Conservation (phyloP, 1,140 invertebrate species). For the Medauroidea extradentata region DNA sequence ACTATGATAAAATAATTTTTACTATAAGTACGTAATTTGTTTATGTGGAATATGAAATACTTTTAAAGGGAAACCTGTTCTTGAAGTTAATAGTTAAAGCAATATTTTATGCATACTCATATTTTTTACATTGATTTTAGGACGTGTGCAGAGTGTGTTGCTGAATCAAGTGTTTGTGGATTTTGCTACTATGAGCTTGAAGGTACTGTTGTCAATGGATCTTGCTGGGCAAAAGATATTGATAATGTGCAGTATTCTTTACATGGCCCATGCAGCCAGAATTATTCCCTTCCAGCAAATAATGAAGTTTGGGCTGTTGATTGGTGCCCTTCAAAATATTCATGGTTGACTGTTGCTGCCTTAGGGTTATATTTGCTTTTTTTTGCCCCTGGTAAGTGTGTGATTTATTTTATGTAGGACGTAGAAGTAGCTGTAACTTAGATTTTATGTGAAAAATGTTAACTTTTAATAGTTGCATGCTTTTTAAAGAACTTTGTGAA, state of each 20-base stretch:
- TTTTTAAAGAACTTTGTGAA: background rate
- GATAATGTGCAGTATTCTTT: background rate
- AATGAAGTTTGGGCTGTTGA: slow-evolving; percentile 2
- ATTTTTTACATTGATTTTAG: slow-evolving; percentile 2
- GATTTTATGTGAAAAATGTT: too few species aligned
- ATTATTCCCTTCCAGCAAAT: too few species aligned
- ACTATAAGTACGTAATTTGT: too few species aligned
- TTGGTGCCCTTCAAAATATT: slow-evolving; percentile 15
- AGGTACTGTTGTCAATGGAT: slow-evolving; percentile 2
- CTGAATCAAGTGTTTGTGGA: background rate
- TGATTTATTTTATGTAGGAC: background rate
- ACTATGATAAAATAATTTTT: too few species aligned
- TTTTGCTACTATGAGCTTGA: slow-evolving; percentile 9
- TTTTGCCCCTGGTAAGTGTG: slow-evolving; percentile 13
- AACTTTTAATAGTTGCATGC: background rate
- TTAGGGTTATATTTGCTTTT: slow-evolving; percentile 13
- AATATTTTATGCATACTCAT: too few species aligned
- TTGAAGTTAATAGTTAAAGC: too few species aligned
- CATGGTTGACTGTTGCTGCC: slow-evolving; percentile 11
- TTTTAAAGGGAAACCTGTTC: too few species aligned
- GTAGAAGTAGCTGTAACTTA: too few species aligned
- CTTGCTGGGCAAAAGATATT: slow-evolving; percentile 2
- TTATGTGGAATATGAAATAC: too few species aligned
- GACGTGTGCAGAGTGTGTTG: slow-evolving; percentile 9
- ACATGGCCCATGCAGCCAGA: slow-evolving; percentile 1